Evolutionary conservation across 1,140 invertebrate genomes (phyloP).

Genomic region (Trypoxylus dichotomus): DNA sequence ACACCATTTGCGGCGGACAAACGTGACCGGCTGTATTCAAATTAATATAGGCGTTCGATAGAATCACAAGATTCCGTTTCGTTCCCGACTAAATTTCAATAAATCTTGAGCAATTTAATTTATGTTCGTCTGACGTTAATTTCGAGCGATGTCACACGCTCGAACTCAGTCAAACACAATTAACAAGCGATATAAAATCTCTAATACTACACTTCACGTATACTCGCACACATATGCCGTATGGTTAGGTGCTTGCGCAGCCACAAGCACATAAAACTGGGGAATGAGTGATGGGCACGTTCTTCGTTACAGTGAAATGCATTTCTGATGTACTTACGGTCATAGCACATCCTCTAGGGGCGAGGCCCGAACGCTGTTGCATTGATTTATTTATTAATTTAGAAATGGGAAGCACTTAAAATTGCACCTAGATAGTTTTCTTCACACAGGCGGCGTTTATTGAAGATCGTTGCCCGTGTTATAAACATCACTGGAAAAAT

Average conservation of each 20-base stretch:
- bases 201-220: background rate
- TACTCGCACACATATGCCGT: background rate
- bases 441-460: slow-evolving; percentile 4
- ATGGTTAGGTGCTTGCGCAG: background rate
- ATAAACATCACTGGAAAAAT: background rate
- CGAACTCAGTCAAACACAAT: slow-evolving; percentile 23
- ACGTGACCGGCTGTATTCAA: background rate
- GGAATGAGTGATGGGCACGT: slow-evolving; percentile 22
- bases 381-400: slow-evolving; percentile 26
- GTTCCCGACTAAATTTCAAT: slow-evolving; percentile 14
- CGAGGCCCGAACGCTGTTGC: background rate
- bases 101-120: slow-evolving; percentile 19
- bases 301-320: slow-evolving; percentile 14
- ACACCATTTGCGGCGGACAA: background rate
- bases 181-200: slow-evolving; percentile 19
- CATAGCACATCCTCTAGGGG: background rate
- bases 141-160: slow-evolving; percentile 13
- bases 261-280: background rate
- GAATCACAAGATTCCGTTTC: background rate
- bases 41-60: slow-evolving; percentile 8
- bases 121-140: slow-evolving; percentile 13
- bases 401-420: slow-evolving; percentile 19
- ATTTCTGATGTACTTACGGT: slow-evolving; percentile 17
- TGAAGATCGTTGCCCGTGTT: slow-evolving; percentile 8
- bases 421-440: slow-evolving; percentile 12